These are phyloP conservation scores for Araneus ventricosus DNA, from an alignment of 1,140 invertebrate genomes.

Conservation along the genomic window DNA sequence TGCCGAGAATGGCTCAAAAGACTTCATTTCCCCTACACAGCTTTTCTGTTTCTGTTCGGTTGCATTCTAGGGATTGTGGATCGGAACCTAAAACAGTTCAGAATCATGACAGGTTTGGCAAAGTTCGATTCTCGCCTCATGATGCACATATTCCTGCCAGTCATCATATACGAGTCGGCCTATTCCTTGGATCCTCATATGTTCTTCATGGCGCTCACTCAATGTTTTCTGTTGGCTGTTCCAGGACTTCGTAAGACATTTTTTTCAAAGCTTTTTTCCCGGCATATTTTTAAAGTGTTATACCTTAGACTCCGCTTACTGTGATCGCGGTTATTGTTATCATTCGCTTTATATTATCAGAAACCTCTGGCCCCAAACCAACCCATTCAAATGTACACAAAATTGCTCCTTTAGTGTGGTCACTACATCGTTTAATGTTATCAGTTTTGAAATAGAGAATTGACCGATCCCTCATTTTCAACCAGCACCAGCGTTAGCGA, in stretches of 20 bases:
- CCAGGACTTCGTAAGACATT: constrained; percentile 77
- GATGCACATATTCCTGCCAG: constrained; percentile 81
- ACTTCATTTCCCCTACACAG: constrained; percentile 76
- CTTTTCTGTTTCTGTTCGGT: constrained; percentile 75
- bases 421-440: too few relatives aligned
- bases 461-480: too few relatives aligned
- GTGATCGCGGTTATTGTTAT: too few relatives aligned
- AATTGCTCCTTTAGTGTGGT: too few relatives aligned
- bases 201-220: constrained; percentile 80
- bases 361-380: too few relatives aligned
- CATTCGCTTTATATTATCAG: too few relatives aligned
- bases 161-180: constrained; percentile 82
- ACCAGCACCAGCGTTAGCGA: too few relatives aligned
- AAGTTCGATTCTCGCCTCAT: constrained; percentile 80
- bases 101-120: constrained; percentile 76
- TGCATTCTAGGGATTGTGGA: constrained; percentile 70
- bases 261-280: too few relatives aligned
- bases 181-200: constrained; percentile 81
- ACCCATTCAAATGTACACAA: too few relatives aligned
- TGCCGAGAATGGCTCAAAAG: constrained; percentile 64
- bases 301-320: too few relatives aligned
- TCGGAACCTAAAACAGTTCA: constrained; percentile 21
- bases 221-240: constrained; percentile 80
- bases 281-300: too few relatives aligned
- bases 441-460: too few relatives aligned